Evolutionary conservation across 2,113 vertebrate genomes (phyloP), one percentile per base, ranked within the genome.

Genomic region (Argyrosomus japonicus): DNA sequence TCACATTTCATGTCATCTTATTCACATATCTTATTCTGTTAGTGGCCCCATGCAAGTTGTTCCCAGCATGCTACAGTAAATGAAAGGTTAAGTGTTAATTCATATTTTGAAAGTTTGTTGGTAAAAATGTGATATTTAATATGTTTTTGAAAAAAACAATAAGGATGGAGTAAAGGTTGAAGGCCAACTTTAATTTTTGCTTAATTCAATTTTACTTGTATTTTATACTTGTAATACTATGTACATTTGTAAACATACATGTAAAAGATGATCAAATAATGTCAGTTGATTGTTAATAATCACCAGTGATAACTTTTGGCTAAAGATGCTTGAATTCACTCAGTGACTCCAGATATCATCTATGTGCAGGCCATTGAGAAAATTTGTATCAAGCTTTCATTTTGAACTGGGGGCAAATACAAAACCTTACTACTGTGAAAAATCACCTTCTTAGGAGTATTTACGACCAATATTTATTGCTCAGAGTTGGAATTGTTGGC

Each of bases 381-480:
- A 2, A 50, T 68, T 56, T 29, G 40, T 71, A 51, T 58, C 60
- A 43, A 32, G 68, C 47, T 54, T 76, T 82, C 5, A 76, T 62
- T 64, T 79, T 81, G 61, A 79, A 61, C 64, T 62, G 14, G 19
- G 23, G 56, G 21, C 57, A 67, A 50, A 65, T 23, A 72, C 7
- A 68, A 17, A 75, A 50, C n/a, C n/a, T 67, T 67, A 67, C 45
- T 32, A 32, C 67, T 27, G 47, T 69, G 67, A 75, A 75, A 74
- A 79, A 75, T 51, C n/a, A 21, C 64, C 53, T 84, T 73, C 72
- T 75, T 18, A 57, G 64, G 71, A 82, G 56, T 82, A 84, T 86
- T 82, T 80, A 88, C 29, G 3, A 67, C 62, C 64, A 51, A 27
- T 60, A 87, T 86, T 68, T 84, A 84, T 70, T 17, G 68, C 75